These are phyloP conservation scores for Mantis religiosa DNA, from an alignment of 2,888 invertebrate species.

Conservation along the genomic window DNA sequence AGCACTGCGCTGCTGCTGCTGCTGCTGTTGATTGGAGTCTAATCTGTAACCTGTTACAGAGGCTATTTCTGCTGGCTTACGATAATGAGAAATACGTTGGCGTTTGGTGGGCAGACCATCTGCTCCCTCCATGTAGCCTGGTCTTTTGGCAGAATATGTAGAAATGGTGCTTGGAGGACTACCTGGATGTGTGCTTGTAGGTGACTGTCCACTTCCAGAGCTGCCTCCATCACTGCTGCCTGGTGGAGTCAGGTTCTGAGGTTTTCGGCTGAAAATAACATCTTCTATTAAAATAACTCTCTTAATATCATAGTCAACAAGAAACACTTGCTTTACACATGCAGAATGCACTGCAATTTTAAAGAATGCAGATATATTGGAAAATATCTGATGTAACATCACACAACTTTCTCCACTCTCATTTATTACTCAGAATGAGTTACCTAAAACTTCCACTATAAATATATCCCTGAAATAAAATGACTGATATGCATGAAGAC, in stretches of 20 bases:
- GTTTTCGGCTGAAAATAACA: slow-evolving; percentile 65
- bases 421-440: no score
- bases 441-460: no score
- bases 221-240: slow-evolving; percentile 77
- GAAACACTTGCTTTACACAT: not conserved
- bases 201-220: slow-evolving; percentile 75
- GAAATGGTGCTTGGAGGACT: slow-evolving; percentile 63
- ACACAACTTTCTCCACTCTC: no score
- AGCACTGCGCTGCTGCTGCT: not conserved
- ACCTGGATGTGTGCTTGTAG: slow-evolving; percentile 67
- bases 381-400: no score
- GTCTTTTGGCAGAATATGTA: slow-evolving; percentile 54
- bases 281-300: slow-evolving; percentile 2
- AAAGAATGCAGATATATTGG: no score
- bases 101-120: slow-evolving; percentile 65
- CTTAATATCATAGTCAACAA: not conserved
- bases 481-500: no score
- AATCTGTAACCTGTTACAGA: not conserved
- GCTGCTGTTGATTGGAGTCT: slow-evolving; percentile 3
- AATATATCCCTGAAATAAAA: no score
- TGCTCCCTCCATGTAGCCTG: slow-evolving; percentile 57
- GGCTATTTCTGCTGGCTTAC: slow-evolving; percentile 48
- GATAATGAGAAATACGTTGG: slow-evolving; percentile 82
- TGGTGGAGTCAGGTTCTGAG: slow-evolving; percentile 86
- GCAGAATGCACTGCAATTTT: not conserved